Evolutionary conservation across 2,888 invertebrate genomes (phyloP).

Genomic region (Tromatobia lineatoria): DNA sequence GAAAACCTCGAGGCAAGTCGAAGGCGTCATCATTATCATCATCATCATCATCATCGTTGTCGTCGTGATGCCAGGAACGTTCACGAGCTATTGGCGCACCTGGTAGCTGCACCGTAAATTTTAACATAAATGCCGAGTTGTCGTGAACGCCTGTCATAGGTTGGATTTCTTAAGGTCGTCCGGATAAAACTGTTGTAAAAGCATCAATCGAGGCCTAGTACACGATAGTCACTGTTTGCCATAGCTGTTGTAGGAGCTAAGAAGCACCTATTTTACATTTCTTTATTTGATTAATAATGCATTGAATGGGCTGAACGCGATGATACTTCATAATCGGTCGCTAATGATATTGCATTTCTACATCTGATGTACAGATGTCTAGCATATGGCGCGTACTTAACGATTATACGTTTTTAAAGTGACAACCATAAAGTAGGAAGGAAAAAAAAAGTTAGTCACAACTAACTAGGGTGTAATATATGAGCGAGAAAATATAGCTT

Average conservation of each 20-base stretch:
- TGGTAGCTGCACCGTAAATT: constrained; percentile 55
- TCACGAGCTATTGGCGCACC: constrained; percentile 36
- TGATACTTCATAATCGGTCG: constrained; percentile 45
- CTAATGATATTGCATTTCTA: constrained; percentile 32
- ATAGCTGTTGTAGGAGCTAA: background rate
- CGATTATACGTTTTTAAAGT: background rate
- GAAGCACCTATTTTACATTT: constrained; percentile 3
- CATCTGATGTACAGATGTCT: constrained; percentile 15
- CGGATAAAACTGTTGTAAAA: constrained; percentile 22
- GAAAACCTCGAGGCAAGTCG: constrained; percentile 46
- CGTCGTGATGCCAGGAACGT: background rate
- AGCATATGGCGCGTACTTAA: background rate
- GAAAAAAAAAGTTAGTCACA: too few species aligned
- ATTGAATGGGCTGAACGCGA: background rate
- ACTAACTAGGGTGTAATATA: too few species aligned
- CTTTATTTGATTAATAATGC: constrained; percentile 19
- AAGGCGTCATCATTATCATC: constrained; percentile 53
- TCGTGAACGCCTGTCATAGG: constrained; percentile 15
- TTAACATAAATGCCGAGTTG: constrained; percentile 53
- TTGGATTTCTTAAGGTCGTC: constrained; percentile 10
- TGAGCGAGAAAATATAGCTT: too few species aligned
- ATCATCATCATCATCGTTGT: constrained; percentile 40
- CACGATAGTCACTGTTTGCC: background rate
- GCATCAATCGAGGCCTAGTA: constrained; percentile 9
- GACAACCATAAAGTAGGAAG: too few species aligned